Evolutionary conservation across 1,140 invertebrate genomes (phyloP).

Genomic region (Dinothrombium tinctorium): DNA sequence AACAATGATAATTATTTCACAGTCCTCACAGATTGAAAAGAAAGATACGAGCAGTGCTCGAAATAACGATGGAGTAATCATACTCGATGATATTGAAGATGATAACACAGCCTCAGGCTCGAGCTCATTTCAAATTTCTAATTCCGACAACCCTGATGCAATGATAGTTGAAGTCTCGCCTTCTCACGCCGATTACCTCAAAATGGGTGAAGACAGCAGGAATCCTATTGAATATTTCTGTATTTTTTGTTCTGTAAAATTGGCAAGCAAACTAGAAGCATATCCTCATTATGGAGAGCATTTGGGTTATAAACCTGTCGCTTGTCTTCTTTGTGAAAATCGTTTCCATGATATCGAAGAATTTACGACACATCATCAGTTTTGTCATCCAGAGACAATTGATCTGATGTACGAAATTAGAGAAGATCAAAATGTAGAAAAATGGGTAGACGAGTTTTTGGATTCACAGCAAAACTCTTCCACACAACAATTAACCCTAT

Average conservation of each 20-base stretch:
- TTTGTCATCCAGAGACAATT: neutral
- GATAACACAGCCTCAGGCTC: no score
- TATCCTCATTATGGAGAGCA: slow-evolving; percentile 5
- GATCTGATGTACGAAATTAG: slow-evolving; percentile 4
- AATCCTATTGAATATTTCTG: slow-evolving; percentile 3
- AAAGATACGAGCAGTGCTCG: neutral
- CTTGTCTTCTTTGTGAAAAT: slow-evolving; percentile 1
- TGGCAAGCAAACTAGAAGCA: slow-evolving; percentile 2
- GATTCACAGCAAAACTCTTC: neutral
- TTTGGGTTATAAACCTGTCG: slow-evolving; percentile 2
- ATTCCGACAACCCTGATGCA: no score
- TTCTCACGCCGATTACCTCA: neutral
- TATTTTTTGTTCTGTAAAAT: slow-evolving; percentile 6
- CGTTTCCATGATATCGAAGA: slow-evolving; percentile 1
- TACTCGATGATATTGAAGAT: neutral
- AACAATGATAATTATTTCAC: neutral
- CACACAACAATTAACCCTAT: neutral
- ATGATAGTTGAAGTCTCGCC: slow-evolving; percentile 4
- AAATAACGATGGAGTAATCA: neutral
- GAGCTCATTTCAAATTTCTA: no score
- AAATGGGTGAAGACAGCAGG: neutral
- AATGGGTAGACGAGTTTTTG: slow-evolving; percentile 6
- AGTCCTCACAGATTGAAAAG: neutral
- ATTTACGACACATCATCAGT: slow-evolving; percentile 3
- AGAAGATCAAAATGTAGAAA: slow-evolving; percentile 4